These are phyloP conservation scores for Elymnias hypermnestra DNA, from an alignment of 1,140 invertebrate genomes.

Conservation along the genomic window DNA sequence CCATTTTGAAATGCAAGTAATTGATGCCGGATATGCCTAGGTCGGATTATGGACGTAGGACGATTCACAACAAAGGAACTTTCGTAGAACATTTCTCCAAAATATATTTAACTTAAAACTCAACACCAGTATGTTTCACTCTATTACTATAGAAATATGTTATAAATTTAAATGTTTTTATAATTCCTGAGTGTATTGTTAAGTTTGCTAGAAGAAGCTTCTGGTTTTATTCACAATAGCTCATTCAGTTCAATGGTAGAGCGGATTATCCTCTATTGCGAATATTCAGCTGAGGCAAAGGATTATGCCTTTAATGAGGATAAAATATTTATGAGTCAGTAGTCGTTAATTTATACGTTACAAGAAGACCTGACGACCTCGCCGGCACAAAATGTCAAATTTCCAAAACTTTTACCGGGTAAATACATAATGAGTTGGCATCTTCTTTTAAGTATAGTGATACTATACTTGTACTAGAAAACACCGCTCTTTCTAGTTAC, in stretches of 20 bases:
- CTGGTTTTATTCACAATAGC: slow-evolving; percentile 37
- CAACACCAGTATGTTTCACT: slow-evolving; percentile 11
- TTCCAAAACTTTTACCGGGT: too few relatives aligned
- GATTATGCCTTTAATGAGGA: slow-evolving; percentile 49
- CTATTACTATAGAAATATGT: slow-evolving; percentile 17
- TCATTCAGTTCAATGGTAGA: slow-evolving; percentile 42
- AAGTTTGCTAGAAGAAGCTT: slow-evolving; percentile 20
- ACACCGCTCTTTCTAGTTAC: too few relatives aligned
- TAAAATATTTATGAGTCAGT: slow-evolving; percentile 34
- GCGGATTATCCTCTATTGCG: slow-evolving; percentile 49
- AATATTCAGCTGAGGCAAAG: slow-evolving; percentile 35
- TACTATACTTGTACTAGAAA: too few relatives aligned
- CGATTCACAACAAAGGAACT: slow-evolving; percentile 40
- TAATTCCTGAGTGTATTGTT: slow-evolving; percentile 3
- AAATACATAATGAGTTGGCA: too few relatives aligned
- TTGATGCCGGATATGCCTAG: slow-evolving; percentile 50
- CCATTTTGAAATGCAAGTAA: slow-evolving; percentile 44
- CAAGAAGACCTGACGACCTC: too few relatives aligned
- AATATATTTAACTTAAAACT: slow-evolving; percentile 5
- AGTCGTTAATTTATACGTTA: not conserved
- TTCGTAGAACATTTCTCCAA: slow-evolving; percentile 35
- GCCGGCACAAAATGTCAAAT: too few relatives aligned
- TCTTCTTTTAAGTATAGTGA: too few relatives aligned
- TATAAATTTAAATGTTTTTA: slow-evolving; percentile 17
- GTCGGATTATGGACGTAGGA: slow-evolving; percentile 30